These are phyloP conservation scores for Phenganax marumi DNA, from an alignment of 92 coral and sea anemone genomes.

Conservation along the genomic window DNA sequence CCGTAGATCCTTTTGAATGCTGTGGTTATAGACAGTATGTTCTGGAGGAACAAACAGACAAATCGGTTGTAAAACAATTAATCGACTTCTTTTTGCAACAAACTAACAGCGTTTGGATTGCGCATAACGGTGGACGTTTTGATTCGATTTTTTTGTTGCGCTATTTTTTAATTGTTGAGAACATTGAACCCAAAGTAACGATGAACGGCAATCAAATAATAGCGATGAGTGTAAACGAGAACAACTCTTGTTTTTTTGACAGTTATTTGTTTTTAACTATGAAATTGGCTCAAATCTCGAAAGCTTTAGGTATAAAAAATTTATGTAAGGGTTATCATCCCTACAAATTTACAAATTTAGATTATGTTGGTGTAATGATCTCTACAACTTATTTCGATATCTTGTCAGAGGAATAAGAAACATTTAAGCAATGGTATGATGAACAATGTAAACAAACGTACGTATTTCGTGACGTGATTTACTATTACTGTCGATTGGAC, in stretches of 20 bases:
- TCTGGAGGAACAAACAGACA: background rate
- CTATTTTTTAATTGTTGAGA: background rate
- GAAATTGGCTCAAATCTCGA: slow-evolving; percentile 1
- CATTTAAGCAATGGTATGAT: slow-evolving; percentile 25
- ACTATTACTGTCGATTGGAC: slow-evolving; percentile 32
- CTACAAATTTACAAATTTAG: slow-evolving; percentile 19
- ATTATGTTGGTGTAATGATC: slow-evolving; percentile 24
- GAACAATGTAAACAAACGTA: background rate
- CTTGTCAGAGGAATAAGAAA: background rate
- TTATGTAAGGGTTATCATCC: slow-evolving; percentile 20
- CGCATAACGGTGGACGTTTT: slow-evolving; percentile 37
- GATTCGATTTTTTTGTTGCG: slow-evolving; percentile 20
- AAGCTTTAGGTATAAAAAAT: slow-evolving; percentile 18
- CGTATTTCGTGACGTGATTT: slow-evolving; percentile 16
- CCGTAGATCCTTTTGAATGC: background rate
- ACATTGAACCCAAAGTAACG: background rate
- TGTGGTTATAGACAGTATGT: slow-evolving; percentile 30
- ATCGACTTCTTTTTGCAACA: background rate
- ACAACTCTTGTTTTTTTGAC: background rate
- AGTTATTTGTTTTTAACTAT: slow-evolving; percentile 27
- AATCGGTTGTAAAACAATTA: background rate
- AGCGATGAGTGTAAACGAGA: background rate
- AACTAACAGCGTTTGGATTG: slow-evolving; percentile 20
- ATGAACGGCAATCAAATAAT: slow-evolving; percentile 33
- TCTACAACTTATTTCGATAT: slow-evolving; percentile 2